These are phyloP conservation scores for Notarius lentiginosus DNA, from an alignment of 2,113 vertebrate species.

Conservation along the genomic window DNA sequence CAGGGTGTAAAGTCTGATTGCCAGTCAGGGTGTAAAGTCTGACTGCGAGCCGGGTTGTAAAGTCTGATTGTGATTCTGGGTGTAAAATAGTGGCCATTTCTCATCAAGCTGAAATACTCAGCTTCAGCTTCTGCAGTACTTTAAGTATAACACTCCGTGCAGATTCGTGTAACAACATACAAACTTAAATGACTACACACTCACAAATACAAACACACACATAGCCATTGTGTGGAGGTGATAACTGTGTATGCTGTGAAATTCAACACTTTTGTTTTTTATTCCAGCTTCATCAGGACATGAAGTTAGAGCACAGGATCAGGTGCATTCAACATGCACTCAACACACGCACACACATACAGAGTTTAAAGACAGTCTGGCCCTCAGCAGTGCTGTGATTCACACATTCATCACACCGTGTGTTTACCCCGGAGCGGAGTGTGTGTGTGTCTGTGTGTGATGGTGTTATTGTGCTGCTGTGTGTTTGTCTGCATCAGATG, in stretches of 20 bases:
- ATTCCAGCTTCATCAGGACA: not conserved
- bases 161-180: not conserved
- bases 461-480: constrained; percentile 63
- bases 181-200: not conserved
- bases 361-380: too few relatives aligned
- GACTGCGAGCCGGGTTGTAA: not conserved
- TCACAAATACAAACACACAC: not conserved
- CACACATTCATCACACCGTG: not conserved
- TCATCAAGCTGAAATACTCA: not conserved
- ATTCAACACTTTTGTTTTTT: not conserved
- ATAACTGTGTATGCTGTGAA: not conserved
- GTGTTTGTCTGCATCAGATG: constrained; percentile 83
- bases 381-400: not conserved
- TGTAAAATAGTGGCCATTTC: not conserved
- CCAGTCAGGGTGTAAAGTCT: not conserved
- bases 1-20: not conserved
- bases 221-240: too few relatives aligned
- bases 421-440: not conserved
- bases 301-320: not conserved
- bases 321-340: not conserved
- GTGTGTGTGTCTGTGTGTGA: constrained; percentile 22
- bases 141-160: not conserved
- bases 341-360: not conserved
- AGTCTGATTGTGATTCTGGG: not conserved
- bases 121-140: not conserved